These are phyloP conservation scores for Tychaedon coryphoeus DNA, from an alignment of 2,113 vertebrate genomes.

Conservation along the genomic window DNA sequence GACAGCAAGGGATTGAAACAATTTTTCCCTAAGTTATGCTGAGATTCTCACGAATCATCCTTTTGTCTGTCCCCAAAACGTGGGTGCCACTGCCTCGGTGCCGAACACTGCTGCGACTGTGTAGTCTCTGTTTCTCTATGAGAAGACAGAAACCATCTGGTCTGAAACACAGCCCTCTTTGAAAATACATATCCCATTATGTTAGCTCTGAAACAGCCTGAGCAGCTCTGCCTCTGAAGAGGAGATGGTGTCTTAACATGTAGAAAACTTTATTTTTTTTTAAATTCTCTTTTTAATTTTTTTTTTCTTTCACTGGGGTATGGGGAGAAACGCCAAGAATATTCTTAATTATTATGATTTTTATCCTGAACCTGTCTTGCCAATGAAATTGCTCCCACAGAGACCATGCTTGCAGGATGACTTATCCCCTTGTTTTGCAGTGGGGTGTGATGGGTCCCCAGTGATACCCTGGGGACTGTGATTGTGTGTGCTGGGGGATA, in stretches of 20 bases:
- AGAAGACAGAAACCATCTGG: constrained; percentile 82
- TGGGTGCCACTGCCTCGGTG: constrained; percentile 74
- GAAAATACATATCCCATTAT: constrained; percentile 79
- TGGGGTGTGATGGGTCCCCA: fast-evolving
- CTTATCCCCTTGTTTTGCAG: not conserved
- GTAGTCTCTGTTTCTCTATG: constrained; percentile 72
- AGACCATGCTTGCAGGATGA: not conserved
- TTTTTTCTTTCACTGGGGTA: not conserved
- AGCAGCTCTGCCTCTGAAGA: constrained; percentile 62
- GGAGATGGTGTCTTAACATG: constrained; percentile 64
- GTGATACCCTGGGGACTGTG: fast-evolving
- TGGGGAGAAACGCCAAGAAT: not conserved
- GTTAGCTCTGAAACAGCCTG: constrained; percentile 70
- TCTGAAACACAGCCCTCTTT: constrained; percentile 79
- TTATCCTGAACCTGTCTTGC: not conserved
- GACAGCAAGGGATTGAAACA: constrained; percentile 48
- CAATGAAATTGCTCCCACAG: not conserved
- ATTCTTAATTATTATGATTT: not conserved
- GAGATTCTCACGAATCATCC: constrained; percentile 73
- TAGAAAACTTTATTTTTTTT: not conserved
- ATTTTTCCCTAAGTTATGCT: constrained; percentile 51
- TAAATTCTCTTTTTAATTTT: fast-evolving
- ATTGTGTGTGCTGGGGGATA: not conserved
- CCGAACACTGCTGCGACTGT: constrained; percentile 77
- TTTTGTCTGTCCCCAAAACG: constrained; percentile 79